Base-by-base conservation (phyloP, 2,888 invertebrate species). In the Baccha elongata region DNA sequence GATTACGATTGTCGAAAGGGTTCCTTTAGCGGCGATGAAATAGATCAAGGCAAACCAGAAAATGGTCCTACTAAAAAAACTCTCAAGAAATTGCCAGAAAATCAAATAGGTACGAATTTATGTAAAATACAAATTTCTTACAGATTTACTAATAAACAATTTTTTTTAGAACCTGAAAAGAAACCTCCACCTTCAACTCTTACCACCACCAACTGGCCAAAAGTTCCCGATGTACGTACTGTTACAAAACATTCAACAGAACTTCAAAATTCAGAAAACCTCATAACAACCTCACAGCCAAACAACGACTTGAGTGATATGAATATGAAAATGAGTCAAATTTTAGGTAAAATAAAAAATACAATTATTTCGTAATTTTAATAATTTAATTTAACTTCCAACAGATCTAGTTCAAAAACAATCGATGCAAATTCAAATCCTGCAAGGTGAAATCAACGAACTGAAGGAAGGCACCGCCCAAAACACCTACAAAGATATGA, bases 401-500 rank as follows among this genome's bases (percentile, higher is more conserved):
- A 11, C 86, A 93, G 93, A 92, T 71, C 85, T 93, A 83, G 88
- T 93, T 46, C 88, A 91, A 69, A 87, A 89, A 32, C 92, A 92
- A 86, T 90, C 91, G 3, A 87, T 89, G 62, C 92, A 93, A 88
- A 87, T 93, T 48, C 90, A 91, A 17, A 86, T 89, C 21, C 86
- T 93, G 50, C 91, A 92, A 69, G 87, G 87, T 53, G 91, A 91
- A 53, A 87, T 91, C 60, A 62, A 74, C 46, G 89, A 89, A 69
- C 76, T 89, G 86, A 88, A 88, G 83, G 86, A 86, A 46, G 71
- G 76, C 72, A 87, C 87, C 68, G 84, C 80, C 13, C 78, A 84
- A 21, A 73, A 85, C 1, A 84, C 85, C 0, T 81, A 85, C 29
- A 89, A 89, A 55, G 88, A 84, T 58, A 87, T 89, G 64, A 88